Conservation (phyloP, 2,888 invertebrate species). For the Noctua janthina region DNA sequence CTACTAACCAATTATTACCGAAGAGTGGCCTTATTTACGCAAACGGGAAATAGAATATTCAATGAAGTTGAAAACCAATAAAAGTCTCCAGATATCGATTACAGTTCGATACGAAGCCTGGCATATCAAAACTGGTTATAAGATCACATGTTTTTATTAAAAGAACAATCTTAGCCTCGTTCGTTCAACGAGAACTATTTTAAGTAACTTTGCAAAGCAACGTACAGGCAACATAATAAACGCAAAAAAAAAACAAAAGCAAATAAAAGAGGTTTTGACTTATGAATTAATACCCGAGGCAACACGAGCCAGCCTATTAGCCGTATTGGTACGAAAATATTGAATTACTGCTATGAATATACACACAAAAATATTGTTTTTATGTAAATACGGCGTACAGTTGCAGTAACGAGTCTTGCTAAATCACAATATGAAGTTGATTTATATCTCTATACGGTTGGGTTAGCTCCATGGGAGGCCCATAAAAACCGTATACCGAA, state of each 20-base stretch:
- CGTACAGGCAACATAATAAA: conserved; percentile 69
- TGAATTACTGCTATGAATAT: conserved; percentile 83
- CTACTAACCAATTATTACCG: conserved; percentile 1
- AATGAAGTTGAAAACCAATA: neutral
- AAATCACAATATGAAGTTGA: conserved; percentile 91
- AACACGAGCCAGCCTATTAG: conserved; percentile 73
- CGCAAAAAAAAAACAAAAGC: conserved; percentile 61
- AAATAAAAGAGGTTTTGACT: conserved; percentile 67
- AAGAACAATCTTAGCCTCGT: conserved; percentile 5
- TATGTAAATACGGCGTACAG: conserved; percentile 91
- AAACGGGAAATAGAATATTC: neutral
- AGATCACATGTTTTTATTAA: conserved; percentile 28
- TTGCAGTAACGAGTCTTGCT: conserved; percentile 92
- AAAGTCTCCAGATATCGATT: neutral
- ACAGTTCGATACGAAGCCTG: neutral
- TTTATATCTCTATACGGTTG: conserved; percentile 89
- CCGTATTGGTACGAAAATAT: conserved; percentile 69
- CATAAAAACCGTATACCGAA: conserved; percentile 80
- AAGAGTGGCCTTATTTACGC: neutral
- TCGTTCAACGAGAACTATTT: conserved; percentile 46
- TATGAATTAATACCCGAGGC: conserved; percentile 64
- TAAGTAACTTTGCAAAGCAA: conserved; percentile 40
- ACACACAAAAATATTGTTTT: conserved; percentile 87
- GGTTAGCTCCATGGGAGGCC: conserved; percentile 88
- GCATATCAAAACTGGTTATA: neutral